A percentile compares a stretch with the other conserved stretches of the same genome.
Conservation (phyloP, 2,113 vertebrate genomes). For the Prunella fulvescens region DNA sequence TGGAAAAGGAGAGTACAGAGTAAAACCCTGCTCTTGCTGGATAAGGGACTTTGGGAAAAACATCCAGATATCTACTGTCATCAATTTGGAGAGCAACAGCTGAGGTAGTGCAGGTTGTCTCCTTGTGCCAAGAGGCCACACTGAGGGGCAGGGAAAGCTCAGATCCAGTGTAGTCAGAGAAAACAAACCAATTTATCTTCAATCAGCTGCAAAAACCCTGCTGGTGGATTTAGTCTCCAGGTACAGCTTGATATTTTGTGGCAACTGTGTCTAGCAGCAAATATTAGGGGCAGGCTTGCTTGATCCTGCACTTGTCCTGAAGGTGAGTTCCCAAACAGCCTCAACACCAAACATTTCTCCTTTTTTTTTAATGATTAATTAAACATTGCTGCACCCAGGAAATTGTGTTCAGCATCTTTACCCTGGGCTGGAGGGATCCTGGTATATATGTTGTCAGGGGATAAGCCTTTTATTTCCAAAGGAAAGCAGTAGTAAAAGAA, state of each 20-base stretch:
- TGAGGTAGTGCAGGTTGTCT: neutral
- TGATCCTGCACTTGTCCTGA: neutral
- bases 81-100: neutral
- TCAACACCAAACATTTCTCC: neutral
- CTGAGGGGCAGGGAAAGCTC: neutral
- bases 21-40: neutral
- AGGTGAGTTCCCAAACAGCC: neutral
- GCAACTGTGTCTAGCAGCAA: neutral
- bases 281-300: neutral
- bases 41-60: neutral
- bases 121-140: rapidly evolving
- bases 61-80: neutral
- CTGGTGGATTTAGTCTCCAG: neutral
- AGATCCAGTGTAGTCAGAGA: neutral
- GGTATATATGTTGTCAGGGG: neutral
- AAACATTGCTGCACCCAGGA: neutral
- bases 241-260: neutral
- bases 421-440: neutral
- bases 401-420: neutral
- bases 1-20: neutral
- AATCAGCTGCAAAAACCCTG: neutral
- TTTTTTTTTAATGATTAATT: neutral
- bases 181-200: neutral
- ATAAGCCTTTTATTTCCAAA: neutral
- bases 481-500: neutral